Conservation (phyloP, 2,113 vertebrate genomes). For the Mirounga angustirostris region DNA sequence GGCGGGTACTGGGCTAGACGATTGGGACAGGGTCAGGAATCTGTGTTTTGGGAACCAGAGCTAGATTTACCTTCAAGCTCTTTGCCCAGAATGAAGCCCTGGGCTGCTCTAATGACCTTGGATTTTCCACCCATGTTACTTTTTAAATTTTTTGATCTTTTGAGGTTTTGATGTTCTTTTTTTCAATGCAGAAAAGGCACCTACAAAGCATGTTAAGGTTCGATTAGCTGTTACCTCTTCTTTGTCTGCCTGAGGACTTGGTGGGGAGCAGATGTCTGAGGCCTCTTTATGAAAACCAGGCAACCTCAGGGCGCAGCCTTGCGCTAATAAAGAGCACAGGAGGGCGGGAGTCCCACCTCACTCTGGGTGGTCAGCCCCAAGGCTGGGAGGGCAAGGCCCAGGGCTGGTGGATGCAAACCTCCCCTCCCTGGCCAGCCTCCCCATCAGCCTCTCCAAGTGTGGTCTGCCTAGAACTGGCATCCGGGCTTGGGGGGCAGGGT, state of each 20-base stretch:
- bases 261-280: neutral
- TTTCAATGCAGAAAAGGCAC: neutral
- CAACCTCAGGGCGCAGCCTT: neutral
- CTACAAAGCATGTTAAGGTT: neutral
- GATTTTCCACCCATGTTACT: neutral
- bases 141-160: neutral
- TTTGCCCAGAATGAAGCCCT: neutral
- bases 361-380: neutral
- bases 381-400: too few species aligned
- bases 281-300: neutral
- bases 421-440: neutral
- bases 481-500: fast-evolving
- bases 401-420: fast-evolving
- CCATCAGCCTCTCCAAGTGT: neutral
- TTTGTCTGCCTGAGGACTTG: neutral
- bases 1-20: neutral
- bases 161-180: neutral
- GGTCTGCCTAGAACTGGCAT: neutral
- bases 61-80: neutral
- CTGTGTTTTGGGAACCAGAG: neutral
- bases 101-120: neutral
- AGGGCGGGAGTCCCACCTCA: neutral
- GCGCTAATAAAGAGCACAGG: too few species aligned
- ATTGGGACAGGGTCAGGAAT: neutral
- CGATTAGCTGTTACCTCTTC: neutral